A percentile compares a stretch with the other conserved stretches of the same genome.
phyloP scores from a whole-genome alignment of 2,797 vertebrate genomes.

The Setipinna tenuifilis region DNA sequence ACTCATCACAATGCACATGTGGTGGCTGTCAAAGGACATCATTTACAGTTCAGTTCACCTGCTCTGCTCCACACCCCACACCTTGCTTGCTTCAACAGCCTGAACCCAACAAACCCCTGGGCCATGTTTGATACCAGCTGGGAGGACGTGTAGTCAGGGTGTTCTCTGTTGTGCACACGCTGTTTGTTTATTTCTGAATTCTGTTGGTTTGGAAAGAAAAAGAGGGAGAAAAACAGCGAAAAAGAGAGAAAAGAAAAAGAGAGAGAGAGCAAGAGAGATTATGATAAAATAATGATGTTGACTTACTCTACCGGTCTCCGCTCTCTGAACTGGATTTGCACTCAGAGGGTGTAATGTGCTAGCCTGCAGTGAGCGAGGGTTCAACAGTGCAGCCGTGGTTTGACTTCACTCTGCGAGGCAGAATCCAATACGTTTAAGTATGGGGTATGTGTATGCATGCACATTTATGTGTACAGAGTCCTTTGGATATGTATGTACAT shows the following conservation, averaged over 20 bases:
- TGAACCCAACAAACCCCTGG: not conserved
- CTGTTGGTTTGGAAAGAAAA: not conserved
- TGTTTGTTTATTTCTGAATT: not conserved
- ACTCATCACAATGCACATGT: constrained; percentile 48
- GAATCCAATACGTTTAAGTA: not conserved
- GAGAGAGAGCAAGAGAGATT: not conserved
- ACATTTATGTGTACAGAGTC: not conserved
- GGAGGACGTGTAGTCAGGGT: not conserved
- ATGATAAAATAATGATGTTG: not conserved
- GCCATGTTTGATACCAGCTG: too few relatives aligned
- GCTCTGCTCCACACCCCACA: constrained; percentile 17
- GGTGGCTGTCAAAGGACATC: constrained; percentile 49
- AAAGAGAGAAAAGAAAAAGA: not conserved
- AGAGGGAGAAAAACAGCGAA: too few relatives aligned
- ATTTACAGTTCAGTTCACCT: constrained; percentile 48
- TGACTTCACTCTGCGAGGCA: not conserved
- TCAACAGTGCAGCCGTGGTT: not conserved
- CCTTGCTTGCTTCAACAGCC: not conserved
- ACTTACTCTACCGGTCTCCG: too few relatives aligned
- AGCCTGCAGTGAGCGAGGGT: not conserved
- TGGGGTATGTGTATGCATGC: not conserved
- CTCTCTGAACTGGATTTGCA: too few relatives aligned
- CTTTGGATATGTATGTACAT: not conserved
- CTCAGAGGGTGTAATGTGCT: too few relatives aligned
- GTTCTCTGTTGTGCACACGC: not conserved